Conservation (phyloP, 2,113 vertebrate species). For the Cochlearius cochlearius region DNA sequence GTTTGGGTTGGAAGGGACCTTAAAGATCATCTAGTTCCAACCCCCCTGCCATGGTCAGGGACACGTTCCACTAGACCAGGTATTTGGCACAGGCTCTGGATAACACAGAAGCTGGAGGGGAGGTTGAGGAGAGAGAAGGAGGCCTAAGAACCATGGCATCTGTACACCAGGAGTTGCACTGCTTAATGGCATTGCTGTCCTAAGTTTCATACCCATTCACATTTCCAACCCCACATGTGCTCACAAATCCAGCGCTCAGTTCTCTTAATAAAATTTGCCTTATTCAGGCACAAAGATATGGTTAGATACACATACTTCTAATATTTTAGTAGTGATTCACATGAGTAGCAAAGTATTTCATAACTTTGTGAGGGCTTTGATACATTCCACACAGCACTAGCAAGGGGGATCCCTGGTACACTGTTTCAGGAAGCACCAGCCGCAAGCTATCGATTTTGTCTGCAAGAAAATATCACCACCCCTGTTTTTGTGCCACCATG, state of each 20-base stretch:
- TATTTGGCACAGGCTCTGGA: background rate
- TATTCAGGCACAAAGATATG: background rate
- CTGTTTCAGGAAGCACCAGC: background rate
- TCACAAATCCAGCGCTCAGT: background rate
- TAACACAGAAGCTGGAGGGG: background rate
- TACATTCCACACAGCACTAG: background rate
- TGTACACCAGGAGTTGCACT: background rate
- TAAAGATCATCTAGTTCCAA: background rate
- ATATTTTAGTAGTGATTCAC: constrained; percentile 37
- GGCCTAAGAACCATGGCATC: background rate
- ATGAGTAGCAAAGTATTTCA: background rate
- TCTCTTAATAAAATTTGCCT: background rate
- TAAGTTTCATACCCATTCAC: background rate
- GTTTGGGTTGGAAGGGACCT: background rate
- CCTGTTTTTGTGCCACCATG: background rate
- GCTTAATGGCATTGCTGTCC: background rate
- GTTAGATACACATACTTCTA: background rate
- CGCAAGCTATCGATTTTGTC: background rate
- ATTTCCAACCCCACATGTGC: accelerated
- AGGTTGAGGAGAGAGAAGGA: background rate
- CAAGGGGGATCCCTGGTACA: background rate
- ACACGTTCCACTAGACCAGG: background rate
- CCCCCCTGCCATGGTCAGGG: background rate
- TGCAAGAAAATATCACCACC: background rate
- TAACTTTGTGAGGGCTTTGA: background rate